phyloP scores from a whole-genome alignment of 2,797 vertebrate genomes.

The Ptychadena robeensis region DNA sequence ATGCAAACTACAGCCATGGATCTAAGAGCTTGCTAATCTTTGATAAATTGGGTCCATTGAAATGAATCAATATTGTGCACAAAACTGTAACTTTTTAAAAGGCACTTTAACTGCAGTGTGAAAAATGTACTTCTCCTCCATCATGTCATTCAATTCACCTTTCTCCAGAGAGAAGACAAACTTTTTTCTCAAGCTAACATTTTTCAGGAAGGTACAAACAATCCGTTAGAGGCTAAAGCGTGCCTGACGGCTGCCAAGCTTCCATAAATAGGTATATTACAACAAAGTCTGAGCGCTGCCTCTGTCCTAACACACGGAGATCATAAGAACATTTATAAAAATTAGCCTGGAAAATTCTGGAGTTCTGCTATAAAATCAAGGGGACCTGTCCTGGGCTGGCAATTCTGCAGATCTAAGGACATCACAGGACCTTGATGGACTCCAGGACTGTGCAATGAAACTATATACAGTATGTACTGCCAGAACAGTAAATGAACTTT shows the following conservation, averaged over 20 bases:
- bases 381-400: background rate
- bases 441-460: too few species aligned
- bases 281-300: background rate
- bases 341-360: background rate
- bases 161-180: constrained; percentile 12
- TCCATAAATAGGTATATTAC: constrained; percentile 41
- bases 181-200: constrained; percentile 46
- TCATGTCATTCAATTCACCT: constrained; percentile 58
- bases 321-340: background rate
- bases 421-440: too few species aligned
- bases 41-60: constrained; percentile 23
- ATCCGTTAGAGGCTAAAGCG: constrained; percentile 48
- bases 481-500: too few species aligned
- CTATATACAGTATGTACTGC: too few species aligned
- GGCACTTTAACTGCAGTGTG: constrained; percentile 30
- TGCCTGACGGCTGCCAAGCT: constrained; percentile 34
- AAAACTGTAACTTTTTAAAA: constrained; percentile 44
- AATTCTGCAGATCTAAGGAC: background rate
- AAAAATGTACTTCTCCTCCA: constrained; percentile 29
- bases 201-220: constrained; percentile 53
- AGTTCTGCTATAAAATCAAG: background rate
- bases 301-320: constrained; percentile 8
- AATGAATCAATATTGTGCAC: constrained; percentile 34
- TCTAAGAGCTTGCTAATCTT: background rate
- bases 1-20: constrained; percentile 5